A percentile compares a stretch with the other conserved stretches of the same genome.
phyloP scores from a whole-genome alignment of 1,140 invertebrate genomes.

The Calosoma granatense region DNA sequence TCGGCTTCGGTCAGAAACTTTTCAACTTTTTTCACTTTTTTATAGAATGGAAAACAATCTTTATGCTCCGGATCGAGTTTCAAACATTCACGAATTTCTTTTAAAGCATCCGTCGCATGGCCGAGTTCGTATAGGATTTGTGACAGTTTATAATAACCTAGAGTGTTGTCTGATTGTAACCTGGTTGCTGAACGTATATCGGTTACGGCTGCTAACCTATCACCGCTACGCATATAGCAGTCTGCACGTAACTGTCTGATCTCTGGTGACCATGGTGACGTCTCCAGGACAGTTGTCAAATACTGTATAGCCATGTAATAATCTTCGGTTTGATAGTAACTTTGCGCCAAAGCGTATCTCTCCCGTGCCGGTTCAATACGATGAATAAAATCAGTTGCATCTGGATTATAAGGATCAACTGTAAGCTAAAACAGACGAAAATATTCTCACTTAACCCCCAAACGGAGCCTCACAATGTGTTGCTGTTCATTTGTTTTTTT shows the following conservation, averaged over 20 bases:
- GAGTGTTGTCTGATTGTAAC: constrained; percentile 83
- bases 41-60: constrained; percentile 92
- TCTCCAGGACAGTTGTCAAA: constrained; percentile 67
- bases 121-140: constrained; percentile 81
- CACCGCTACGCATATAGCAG: constrained; percentile 66
- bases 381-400: constrained; percentile 56
- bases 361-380: constrained; percentile 54
- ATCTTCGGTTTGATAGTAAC: constrained; percentile 54
- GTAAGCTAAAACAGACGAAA: constrained; percentile 45
- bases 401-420: constrained; percentile 64
- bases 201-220: constrained; percentile 76
- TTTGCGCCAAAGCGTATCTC: constrained; percentile 55
- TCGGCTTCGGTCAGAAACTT: constrained; percentile 73
- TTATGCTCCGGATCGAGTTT: constrained; percentile 98
- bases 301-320: constrained; percentile 58
- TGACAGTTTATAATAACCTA: constrained; percentile 76
- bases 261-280: constrained; percentile 79
- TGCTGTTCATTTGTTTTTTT: no score
- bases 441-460: background rate
- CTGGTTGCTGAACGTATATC: constrained; percentile 88
- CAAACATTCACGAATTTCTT: constrained; percentile 92
- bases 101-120: constrained; percentile 81
- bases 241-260: constrained; percentile 80
- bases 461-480: no score
- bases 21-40: constrained; percentile 92